Base-by-base conservation (phyloP, 2,797 vertebrate species). In the Geotrypetes seraphini region DNA sequence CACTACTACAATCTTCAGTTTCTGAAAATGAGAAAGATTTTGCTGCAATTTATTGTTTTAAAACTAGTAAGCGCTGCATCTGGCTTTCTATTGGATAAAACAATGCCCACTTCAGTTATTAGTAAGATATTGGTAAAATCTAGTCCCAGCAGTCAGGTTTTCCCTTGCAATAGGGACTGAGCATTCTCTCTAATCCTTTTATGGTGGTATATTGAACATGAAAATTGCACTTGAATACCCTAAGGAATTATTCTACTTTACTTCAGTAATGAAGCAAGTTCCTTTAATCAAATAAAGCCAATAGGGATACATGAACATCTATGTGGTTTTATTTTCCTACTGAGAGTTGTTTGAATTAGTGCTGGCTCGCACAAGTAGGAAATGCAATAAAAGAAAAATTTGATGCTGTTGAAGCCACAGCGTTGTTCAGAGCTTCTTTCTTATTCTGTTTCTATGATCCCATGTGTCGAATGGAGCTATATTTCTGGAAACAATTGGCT, bases 281-380 rank as follows among this genome's bases (percentile, higher is more conserved):
- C 57, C 60, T 69, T 65, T 67, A 66, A 70, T 73, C 71, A 70
- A 57, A 49, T 48, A 34, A 60, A 63, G 50, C 64, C 39, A 67
- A 54, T 58, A 63, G 65, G 79, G 74, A 74, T 68, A 64, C 48
- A 59, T 28, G 39, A 75, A 69, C 67, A 64, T 62, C 9, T 32
- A 69, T 52, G 43, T 29, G 33, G 56, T 73, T 83, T 69, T 70
- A 35, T 83, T 54, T 66, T 66, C 62, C 70, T 50, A 31, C 58
- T 69, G 76, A 65, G 78, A 56, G 73, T 68, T 71, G 60, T 58
- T 67, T 77, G 71, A 73, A 85, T 84, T 80, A 81, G 58, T 60
- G 63, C 58, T 67, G 65, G 70, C 63, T 79, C 79, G 64, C 44
- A 36, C 51, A 54, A 63, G 55, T 60, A 63, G 50, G 50, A 74